Base-by-base conservation (phyloP, 1,140 invertebrate genomes). In the Scylla paramamosain region DNA sequence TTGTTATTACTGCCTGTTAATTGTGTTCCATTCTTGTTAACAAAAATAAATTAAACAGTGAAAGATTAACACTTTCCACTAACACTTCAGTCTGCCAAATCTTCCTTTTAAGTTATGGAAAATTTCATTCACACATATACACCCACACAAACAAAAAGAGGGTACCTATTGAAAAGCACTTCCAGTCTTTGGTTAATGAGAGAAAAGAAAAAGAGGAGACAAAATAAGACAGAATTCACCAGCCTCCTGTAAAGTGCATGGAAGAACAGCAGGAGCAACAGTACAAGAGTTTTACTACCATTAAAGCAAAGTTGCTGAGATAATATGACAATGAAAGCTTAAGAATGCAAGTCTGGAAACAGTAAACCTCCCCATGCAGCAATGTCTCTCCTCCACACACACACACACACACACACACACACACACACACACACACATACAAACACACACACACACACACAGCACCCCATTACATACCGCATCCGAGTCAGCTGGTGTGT, bases 401-500 rank as follows among this genome's bases (percentile, higher is more conserved):
- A 67, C 59, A 20, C 10, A 14, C 20, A 25, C 20, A 67, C 59
- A 8, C 20, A 67, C 59, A 67, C 59, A 67, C 59, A 4, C 59
- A 67, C 59, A 20, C 59, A 67, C 8, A 67, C 59, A 67, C 59
- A 67, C 59, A 67, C 20, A 3, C 59, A 25, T 4, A 8, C 59
- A 67, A 6, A 25, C 67, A 77, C 67, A 77, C 67, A 25, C 67
- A 77, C 67, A 77, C 25, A 77, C 67, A 77, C 67, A n/a, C 20
- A 20, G 20, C 16, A 14, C 52, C 10, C 16, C 52, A 59, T 20
- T 59, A 96, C 95, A 91, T 95, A 97, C 96, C 86, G 96, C 96
- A 96, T 97, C 97, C 93, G 97, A 98, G 97, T 99, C 98, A 0
- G 98, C 97, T 0, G 99, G 99, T 0, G 99, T 98, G 97, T 99